Conservation (phyloP, 2,113 vertebrate genomes). For the Apus apus region DNA sequence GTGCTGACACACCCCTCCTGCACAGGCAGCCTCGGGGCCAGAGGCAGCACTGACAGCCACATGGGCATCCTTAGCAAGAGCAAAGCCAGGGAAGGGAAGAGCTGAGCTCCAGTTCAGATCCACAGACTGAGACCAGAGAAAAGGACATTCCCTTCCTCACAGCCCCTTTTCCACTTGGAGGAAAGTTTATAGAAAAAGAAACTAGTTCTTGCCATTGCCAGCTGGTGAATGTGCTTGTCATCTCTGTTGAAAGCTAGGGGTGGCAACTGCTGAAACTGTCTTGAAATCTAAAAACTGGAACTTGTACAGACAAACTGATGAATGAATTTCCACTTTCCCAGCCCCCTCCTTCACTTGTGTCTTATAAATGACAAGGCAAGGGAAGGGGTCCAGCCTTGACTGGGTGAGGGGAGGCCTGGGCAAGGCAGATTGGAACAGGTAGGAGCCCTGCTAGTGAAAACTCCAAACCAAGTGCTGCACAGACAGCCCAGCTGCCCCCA, state of each 20-base stretch:
- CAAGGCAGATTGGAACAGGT: neutral
- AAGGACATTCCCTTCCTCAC: neutral
- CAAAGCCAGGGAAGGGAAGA: neutral
- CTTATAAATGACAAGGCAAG: neutral
- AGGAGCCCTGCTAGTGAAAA: neutral
- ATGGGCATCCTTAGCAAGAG: neutral
- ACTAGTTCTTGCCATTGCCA: neutral
- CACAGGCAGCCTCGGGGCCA: neutral
- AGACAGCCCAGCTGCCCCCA: neutral
- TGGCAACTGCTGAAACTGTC: conserved; percentile 17
- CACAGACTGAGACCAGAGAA: neutral
- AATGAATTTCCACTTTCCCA: neutral
- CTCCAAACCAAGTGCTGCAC: neutral
- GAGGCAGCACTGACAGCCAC: neutral
- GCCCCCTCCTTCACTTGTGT: neutral
- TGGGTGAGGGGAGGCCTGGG: neutral
- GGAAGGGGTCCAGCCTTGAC: neutral
- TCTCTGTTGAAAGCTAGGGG: conserved; percentile 1
- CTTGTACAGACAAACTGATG: neutral
- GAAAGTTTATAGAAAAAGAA: neutral
- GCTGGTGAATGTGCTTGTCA: neutral
- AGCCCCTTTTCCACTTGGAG: neutral
- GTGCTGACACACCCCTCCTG: neutral
- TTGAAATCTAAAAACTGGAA: neutral
- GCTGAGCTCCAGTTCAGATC: neutral